Evolutionary conservation across 2,888 invertebrate genomes (phyloP).

Genomic region (Camptogramma bilineatum): DNA sequence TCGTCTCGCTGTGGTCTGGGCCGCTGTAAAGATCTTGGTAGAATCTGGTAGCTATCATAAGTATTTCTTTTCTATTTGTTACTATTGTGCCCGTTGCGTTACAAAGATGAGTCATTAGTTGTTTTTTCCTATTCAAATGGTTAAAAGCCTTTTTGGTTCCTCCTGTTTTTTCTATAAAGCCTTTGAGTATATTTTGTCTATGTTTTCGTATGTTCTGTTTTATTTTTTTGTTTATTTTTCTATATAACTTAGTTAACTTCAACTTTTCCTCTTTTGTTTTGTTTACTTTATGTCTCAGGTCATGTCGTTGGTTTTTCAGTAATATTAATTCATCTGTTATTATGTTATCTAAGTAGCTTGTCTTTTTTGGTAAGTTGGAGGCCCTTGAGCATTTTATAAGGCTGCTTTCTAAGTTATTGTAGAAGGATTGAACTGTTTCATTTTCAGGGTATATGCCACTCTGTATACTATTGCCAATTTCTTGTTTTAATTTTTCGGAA

Average conservation of each 20-base stretch:
- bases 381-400: background rate
- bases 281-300: background rate
- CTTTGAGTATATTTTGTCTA: background rate
- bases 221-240: slow-evolving; percentile 5
- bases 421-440: background rate
- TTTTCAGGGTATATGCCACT: background rate
- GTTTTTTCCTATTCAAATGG: background rate
- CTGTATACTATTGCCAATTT: background rate
- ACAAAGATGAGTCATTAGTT: background rate
- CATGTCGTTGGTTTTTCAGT: background rate
- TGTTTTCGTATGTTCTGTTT: background rate
- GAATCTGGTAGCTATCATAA: background rate
- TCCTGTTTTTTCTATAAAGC: too few species aligned
- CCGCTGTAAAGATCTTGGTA: background rate
- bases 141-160: slow-evolving; percentile 5
- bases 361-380: background rate
- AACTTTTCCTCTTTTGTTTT: slow-evolving; percentile 2
- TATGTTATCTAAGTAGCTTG: background rate
- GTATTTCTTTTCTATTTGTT: background rate
- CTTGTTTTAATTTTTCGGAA: background rate
- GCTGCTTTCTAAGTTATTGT: background rate
- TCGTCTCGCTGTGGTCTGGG: background rate
- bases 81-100: background rate
- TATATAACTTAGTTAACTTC: slow-evolving; percentile 1
- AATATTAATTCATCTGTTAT: slow-evolving; percentile 5